Conservation (phyloP, 2,797 vertebrate genomes). For the Pampus argenteus region DNA sequence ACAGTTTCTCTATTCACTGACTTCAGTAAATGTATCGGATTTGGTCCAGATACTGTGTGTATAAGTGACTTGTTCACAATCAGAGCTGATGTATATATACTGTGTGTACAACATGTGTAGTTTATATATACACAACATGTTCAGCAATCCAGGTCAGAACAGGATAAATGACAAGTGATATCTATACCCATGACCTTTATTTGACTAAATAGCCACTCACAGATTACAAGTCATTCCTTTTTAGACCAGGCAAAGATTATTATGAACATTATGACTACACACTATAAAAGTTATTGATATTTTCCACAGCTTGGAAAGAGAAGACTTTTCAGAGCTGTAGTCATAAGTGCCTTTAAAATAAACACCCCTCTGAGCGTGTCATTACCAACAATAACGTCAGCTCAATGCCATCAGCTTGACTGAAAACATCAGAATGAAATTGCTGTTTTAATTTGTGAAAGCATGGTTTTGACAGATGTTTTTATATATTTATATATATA, state of each 20-base stretch:
- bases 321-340: constrained; percentile 63
- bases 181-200: constrained; percentile 52
- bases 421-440: constrained; percentile 67
- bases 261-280: constrained; percentile 46
- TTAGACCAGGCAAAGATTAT: constrained; percentile 49
- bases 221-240: constrained; percentile 48
- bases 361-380: constrained; percentile 71
- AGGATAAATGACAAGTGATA: constrained; percentile 9
- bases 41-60: constrained; percentile 5
- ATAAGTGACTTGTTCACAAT: background rate
- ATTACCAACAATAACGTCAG: constrained; percentile 75
- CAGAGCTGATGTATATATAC: too few relatives aligned
- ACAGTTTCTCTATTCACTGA: background rate
- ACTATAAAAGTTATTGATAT: constrained; percentile 66
- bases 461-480: constrained; percentile 70
- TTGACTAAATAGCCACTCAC: constrained; percentile 45
- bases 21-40: constrained; percentile 4
- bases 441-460: constrained; percentile 65
- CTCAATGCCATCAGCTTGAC: constrained; percentile 66
- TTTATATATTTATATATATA: constrained; percentile 44
- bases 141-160: constrained; percentile 2
- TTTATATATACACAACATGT: background rate
- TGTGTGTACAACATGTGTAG: background rate
- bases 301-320: constrained; percentile 70
- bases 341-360: constrained; percentile 74